A percentile compares a stretch with the other conserved stretches of the same genome.
These are phyloP conservation scores for Pyrgilauda ruficollis DNA, from an alignment of 2,113 vertebrate species.

Conservation along the genomic window DNA sequence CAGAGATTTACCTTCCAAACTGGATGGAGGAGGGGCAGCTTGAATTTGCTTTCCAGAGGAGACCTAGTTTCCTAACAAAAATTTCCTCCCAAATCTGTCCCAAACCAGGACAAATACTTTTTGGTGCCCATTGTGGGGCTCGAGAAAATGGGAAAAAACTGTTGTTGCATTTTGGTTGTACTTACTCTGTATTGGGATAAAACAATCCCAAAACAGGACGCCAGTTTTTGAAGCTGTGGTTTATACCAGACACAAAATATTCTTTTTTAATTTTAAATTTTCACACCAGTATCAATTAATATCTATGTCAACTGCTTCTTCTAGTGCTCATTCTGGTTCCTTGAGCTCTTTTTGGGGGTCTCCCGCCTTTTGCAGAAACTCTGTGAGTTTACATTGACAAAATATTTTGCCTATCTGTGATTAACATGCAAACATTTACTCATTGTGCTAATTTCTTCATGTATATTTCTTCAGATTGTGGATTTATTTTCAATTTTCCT, in stretches of 20 bases:
- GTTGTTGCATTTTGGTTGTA: background rate
- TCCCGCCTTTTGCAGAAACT: background rate
- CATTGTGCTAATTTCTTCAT: background rate
- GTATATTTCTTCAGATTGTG: background rate
- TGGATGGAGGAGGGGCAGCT: accelerated
- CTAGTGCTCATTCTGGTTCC: background rate
- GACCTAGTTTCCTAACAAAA: background rate
- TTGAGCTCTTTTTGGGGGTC: accelerated
- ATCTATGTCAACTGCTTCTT: background rate
- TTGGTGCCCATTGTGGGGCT: background rate
- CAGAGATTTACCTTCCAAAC: background rate
- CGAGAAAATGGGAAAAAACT: background rate
- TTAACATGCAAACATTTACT: background rate
- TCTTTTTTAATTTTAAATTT: background rate
- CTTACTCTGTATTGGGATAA: background rate
- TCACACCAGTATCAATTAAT: background rate
- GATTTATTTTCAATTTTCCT: background rate
- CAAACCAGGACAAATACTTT: background rate
- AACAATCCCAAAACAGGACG: background rate
- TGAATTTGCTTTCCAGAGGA: background rate
- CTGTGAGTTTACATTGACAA: background rate
- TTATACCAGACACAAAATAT: background rate
- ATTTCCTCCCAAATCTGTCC: background rate
- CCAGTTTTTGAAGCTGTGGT: background rate
- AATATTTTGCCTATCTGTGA: background rate